Conservation (phyloP, 2,113 vertebrate species). For the Coregonus clupeaformis region DNA sequence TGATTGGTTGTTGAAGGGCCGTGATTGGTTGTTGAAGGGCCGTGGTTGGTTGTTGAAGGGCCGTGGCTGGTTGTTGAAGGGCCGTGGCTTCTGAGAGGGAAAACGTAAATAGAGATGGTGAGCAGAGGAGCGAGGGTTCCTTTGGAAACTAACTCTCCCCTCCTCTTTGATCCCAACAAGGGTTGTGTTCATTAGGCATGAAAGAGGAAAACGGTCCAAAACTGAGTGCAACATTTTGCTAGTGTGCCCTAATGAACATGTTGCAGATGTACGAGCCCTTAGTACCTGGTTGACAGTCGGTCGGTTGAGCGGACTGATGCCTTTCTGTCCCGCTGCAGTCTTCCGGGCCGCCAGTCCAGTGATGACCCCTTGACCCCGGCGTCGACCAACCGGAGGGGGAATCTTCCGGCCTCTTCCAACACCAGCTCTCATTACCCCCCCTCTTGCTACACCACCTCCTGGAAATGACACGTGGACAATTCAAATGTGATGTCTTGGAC, state of each 20-base stretch:
- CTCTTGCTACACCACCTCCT: constrained; percentile 64
- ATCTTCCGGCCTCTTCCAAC: constrained; percentile 36
- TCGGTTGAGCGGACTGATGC: constrained; percentile 83
- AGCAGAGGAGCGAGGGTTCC: neutral
- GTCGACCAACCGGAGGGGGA: constrained; percentile 67
- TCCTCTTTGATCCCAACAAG: too few species aligned
- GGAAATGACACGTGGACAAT: neutral
- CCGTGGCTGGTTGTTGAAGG: constrained; percentile 46
- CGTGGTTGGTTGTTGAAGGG: constrained; percentile 59
- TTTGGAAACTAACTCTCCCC: neutral
- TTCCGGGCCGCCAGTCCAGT: constrained; percentile 88
- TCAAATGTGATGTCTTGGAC: neutral
- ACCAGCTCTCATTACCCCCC: constrained; percentile 52
- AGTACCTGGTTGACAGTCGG: constrained; percentile 82
- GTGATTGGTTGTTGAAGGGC: constrained; percentile 39
- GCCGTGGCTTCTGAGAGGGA: constrained; percentile 57
- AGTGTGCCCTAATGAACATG: too few species aligned
- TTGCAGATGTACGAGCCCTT: too few species aligned
- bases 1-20: constrained; percentile 62
- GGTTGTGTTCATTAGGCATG: too few species aligned
- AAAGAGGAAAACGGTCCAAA: too few species aligned
- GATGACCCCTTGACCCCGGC: constrained; percentile 83
- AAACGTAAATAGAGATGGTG: neutral
- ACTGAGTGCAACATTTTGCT: too few species aligned
- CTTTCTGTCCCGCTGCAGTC: constrained; percentile 74